Evolutionary conservation across 2,113 vertebrate species (phyloP).

Genomic region (Cyrtonyx montezumae): DNA sequence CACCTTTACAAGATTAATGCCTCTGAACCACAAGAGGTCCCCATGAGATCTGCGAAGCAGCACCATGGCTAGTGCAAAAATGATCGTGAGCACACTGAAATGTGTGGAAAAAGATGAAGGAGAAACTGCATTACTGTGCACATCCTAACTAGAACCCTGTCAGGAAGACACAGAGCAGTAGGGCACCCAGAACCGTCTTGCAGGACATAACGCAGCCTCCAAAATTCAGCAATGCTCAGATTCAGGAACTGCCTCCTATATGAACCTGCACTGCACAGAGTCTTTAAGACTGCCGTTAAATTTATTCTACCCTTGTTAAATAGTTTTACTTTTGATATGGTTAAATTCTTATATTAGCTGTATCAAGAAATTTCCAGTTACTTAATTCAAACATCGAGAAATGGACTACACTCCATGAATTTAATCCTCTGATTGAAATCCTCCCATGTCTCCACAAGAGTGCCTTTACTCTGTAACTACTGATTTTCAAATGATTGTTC

Average conservation of each 20-base stretch:
- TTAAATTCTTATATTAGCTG: background rate
- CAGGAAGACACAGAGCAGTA: background rate
- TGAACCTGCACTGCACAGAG: background rate
- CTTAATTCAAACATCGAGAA: background rate
- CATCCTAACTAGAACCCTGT: background rate
- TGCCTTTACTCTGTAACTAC: background rate
- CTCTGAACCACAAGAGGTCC: background rate
- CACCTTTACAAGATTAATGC: background rate
- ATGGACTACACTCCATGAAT: background rate
- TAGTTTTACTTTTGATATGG: background rate
- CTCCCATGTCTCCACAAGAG: fast-evolving
- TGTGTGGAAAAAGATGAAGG: background rate
- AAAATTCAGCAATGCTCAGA: background rate
- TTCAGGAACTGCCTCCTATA: background rate
- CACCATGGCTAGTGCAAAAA: background rate
- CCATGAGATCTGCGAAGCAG: background rate
- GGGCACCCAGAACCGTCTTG: fast-evolving
- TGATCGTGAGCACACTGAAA: fast-evolving
- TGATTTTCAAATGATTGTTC: fast-evolving
- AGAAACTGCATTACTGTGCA: background rate
- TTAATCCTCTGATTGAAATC: background rate
- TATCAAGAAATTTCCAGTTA: background rate
- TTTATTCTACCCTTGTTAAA: background rate
- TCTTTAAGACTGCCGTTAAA: background rate
- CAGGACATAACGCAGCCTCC: background rate